phyloP scores from a whole-genome alignment of 2,797 vertebrate species.

The Scarus forsteni region DNA sequence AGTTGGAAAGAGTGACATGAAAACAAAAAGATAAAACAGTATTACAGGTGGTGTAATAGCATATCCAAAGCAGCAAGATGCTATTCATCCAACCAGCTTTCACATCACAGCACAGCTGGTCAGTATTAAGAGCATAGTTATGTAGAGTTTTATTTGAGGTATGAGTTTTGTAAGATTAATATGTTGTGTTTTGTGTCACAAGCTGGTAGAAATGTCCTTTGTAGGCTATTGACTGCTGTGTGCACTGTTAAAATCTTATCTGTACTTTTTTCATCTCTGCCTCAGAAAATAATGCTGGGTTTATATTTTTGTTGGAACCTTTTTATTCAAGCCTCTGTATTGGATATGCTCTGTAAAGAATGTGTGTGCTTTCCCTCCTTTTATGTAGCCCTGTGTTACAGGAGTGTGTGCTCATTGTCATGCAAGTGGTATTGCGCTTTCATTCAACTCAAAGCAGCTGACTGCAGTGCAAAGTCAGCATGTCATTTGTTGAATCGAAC shows the following conservation, averaged over 20 bases:
- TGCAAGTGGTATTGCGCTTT: conserved; percentile 33
- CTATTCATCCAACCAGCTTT: not conserved
- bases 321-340: no score
- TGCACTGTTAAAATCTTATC: no score
- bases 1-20: not conserved
- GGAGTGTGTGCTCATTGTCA: conserved; percentile 20
- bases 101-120: no score
- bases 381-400: conserved; percentile 8
- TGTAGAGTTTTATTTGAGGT: not conserved
- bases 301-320: no score
- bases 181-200: not conserved
- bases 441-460: conserved; percentile 44
- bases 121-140: not conserved
- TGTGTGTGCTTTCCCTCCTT: not conserved
- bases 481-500: conserved; percentile 44
- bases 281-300: no score
- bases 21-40: not conserved
- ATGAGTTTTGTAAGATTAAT: not conserved
- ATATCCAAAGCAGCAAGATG: not conserved
- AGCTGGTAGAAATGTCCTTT: not conserved
- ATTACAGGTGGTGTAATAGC: no score
- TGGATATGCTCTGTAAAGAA: not conserved
- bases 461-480: conserved; percentile 41
- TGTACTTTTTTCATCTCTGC: no score
- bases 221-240: not conserved